Evolutionary conservation across 2,888 invertebrate species (phyloP), one percentile per base, ranked within the genome.

Genomic region (Orchesellides sinensis): DNA sequence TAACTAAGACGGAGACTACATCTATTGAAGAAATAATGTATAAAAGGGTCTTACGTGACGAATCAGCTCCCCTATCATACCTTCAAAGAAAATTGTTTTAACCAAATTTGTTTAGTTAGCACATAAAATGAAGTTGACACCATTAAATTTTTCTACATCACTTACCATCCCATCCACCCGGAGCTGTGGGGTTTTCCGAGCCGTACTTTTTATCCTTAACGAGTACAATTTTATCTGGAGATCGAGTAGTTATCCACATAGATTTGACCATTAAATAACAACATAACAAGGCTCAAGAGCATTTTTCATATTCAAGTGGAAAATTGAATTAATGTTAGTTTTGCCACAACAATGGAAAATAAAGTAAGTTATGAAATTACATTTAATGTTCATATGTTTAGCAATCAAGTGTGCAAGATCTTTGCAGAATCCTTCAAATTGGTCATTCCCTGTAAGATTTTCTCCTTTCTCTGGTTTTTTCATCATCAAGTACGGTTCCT

Each of bases 191-290:
- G 90, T 94, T 94, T 90, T 96, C 95, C 8, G 93, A 92, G 0
- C 96, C 96, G 89, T 96, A 97, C 89, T 94, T 93, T 21, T 94
- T 94, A 90, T 98, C 98, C 89, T 94, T 95, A 0, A 96, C 96
- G 72, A 96, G 92, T 84, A 94, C 93, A 83, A 98, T 91, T 90
- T 96, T 95, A 92, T 96, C 96, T 96, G 91, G 84, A 91, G 21
- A 8, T 14, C 2, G n/a, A 14, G 40, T 10, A 8, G 40, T 40
- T 52, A 52, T 52, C 23, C 19, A 8, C 10, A 52, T 17, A 52
- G 17, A 23, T 8, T 52, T 23, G 10, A 17, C 52, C 52, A 52
- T 21, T 17, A 40, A 40, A n/a, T n/a, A 40, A 40, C 32, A 32
- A 32, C n/a, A n/a, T 6, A 40, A 40, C 21, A 52, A 52, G 52